Base-by-base conservation (phyloP, 1,140 invertebrate genomes). In the Drosophila nikananu region DNA sequence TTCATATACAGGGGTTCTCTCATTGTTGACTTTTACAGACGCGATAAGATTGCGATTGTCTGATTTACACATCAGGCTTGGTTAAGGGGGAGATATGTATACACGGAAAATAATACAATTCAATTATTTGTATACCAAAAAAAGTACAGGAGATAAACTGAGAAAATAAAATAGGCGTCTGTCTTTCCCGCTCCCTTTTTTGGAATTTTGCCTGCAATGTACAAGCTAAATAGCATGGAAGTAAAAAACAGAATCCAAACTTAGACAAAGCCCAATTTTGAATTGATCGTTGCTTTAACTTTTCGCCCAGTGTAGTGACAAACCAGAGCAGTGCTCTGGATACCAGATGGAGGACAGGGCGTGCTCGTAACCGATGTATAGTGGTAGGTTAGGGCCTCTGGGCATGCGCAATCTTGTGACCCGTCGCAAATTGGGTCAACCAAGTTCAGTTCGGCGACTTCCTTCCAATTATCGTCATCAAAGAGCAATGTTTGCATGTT, bases 331-430 rank as follows among this genome's bases (percentile, higher is more conserved):
- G 7, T 1, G 57, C 9, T 59, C n/a, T 23, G 25, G 39, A 25
- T 46, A 10, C 27, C 37, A 5, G 15, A 57, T 74, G 37, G 58
- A 41, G 44, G 19, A 25, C 27, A 44, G 44, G 17, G 37, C 27
- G 54, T 60, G 32, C 42, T 74, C 54, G 19, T 17, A 30, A 55
- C 32, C 7, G 21, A 23, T 1, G 15, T 23, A 32, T 80, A 57
- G 80, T 51, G 63, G 84, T 89, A 89, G 86, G 84, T 89, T 89
- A 90, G 84, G 86, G 81, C 84, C 59, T 73, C 54, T 30, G 83
- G 59, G 77, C 82, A 73, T 74, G 81, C 81, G 71, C 74, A 58
- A 35, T 63, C 37, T 35, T 27, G 27, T 46, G 59, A 52, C 49
- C 48, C 27, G 39, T 23, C 54, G 2, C 21, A 39, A 83, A 83